phyloP scores from a whole-genome alignment of 2,888 invertebrate species.

The Coleophora deauratella region DNA sequence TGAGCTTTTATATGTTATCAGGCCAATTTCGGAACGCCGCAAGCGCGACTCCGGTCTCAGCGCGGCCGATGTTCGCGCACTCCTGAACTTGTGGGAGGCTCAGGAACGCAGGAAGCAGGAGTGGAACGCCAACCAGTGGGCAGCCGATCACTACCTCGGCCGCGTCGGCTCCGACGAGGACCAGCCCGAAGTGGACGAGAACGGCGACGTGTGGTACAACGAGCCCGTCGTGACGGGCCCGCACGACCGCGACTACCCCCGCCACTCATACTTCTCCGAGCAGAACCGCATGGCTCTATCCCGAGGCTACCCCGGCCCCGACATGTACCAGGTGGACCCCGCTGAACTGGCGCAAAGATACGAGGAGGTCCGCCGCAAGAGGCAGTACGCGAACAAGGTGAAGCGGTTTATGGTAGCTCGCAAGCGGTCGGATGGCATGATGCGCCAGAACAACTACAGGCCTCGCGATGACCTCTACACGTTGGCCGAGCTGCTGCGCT shows the following conservation, averaged over 20 bases:
- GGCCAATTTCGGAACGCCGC: conserved; percentile 65
- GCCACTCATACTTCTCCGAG: conserved; percentile 64
- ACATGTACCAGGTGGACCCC: conserved; percentile 56
- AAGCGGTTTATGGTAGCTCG: conserved; percentile 78
- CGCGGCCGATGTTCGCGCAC: conserved; percentile 75
- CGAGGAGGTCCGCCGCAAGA: conserved; percentile 64
- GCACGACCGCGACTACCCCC: conserved; percentile 53
- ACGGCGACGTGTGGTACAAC: conserved; percentile 75
- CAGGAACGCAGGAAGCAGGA: conserved; percentile 71
- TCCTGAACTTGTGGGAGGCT: conserved; percentile 76
- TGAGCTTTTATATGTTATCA: conserved; percentile 18
- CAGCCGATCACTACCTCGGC: conserved; percentile 54
- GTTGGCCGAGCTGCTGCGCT: conserved; percentile 72
- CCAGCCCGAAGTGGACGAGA: conserved; percentile 64
- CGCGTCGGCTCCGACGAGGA: conserved; percentile 60
- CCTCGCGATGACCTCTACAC: conserved; percentile 75
- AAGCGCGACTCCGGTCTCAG: conserved; percentile 76
- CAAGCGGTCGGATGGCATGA: conserved; percentile 62
- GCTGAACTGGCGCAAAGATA: conserved; percentile 58
- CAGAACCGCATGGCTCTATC: conserved; percentile 59
- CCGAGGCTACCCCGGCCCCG: conserved; percentile 60
- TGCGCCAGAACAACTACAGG: conserved; percentile 58
- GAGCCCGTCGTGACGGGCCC: conserved; percentile 70
- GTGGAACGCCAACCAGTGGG: conserved; percentile 61
- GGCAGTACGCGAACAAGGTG: conserved; percentile 63